Evolutionary conservation across 2,113 vertebrate genomes (phyloP).

Genomic region (Nothocercus nigrocapillus): DNA sequence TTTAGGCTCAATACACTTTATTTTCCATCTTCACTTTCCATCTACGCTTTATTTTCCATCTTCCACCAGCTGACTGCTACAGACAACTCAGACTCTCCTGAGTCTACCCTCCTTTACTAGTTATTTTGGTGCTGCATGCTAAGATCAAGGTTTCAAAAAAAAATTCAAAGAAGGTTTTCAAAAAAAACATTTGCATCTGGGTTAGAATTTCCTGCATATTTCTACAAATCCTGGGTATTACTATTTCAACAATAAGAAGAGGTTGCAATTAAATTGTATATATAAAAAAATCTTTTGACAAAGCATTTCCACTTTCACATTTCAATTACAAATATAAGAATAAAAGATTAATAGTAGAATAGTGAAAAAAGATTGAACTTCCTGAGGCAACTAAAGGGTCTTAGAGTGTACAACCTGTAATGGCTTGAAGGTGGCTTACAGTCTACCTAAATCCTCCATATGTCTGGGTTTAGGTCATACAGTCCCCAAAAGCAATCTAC

Average conservation of each 20-base stretch:
- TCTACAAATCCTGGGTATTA: not conserved
- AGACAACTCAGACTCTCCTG: not conserved
- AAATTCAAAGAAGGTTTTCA: not conserved
- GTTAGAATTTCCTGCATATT: not conserved
- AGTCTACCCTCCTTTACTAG: not conserved
- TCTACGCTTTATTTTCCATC: not conserved
- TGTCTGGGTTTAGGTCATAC: not conserved
- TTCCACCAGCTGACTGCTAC: not conserved
- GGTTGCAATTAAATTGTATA: not conserved
- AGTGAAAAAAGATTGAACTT: not conserved
- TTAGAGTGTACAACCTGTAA: not conserved
- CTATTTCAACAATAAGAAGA: not conserved
- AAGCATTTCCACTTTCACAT: not conserved
- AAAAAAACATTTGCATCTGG: slow-evolving; percentile 12
- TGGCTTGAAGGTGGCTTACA: not conserved
- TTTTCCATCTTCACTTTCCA: not conserved
- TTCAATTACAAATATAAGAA: not conserved
- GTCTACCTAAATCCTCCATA: not conserved
- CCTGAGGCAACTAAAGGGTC: not conserved
- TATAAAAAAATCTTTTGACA: not conserved
- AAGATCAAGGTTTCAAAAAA: slow-evolving; percentile 38
- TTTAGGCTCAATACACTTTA: not conserved
- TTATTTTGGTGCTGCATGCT: not conserved
- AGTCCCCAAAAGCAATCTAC: not conserved
- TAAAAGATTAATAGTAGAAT: not conserved